Conservation (phyloP, 2,888 invertebrate species). For the Agriopis marginaria region DNA sequence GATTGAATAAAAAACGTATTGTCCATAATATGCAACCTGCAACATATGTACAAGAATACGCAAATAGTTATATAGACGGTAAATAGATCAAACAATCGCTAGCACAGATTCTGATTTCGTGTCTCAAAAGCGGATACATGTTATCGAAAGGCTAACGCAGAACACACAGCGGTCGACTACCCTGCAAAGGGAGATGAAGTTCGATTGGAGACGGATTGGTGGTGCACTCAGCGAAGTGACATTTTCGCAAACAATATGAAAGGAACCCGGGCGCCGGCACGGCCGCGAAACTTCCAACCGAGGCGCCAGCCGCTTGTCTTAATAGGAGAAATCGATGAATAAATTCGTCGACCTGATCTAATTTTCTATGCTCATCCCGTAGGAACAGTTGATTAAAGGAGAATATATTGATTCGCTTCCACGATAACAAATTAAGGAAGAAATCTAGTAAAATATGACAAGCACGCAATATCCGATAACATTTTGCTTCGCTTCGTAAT, state of each 20-base stretch:
- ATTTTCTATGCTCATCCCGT: constrained; percentile 26
- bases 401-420: constrained; percentile 21
- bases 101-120: constrained; percentile 55
- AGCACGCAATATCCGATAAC: constrained; percentile 8
- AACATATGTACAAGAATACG: constrained; percentile 38
- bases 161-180: constrained; percentile 60
- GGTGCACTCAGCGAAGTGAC: constrained; percentile 69
- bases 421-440: constrained; percentile 20
- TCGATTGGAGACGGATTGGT: constrained; percentile 46
- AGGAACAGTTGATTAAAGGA: constrained; percentile 23
- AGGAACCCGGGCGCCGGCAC: constrained; percentile 49
- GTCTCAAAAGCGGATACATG: constrained; percentile 57
- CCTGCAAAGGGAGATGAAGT: constrained; percentile 45
- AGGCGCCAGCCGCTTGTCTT: constrained; percentile 62
- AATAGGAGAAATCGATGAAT: constrained; percentile 70
- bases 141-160: constrained; percentile 60
- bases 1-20: background rate
- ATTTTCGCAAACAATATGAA: constrained; percentile 77
- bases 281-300: constrained; percentile 65
- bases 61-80: background rate
- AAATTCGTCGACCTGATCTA: constrained; percentile 50
- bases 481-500: constrained; percentile 7
- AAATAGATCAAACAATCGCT: constrained; percentile 17
- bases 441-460: constrained; percentile 3
- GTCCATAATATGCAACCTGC: background rate